Conservation (phyloP, 2,888 invertebrate species). For the Latrodectus elegans region DNA sequence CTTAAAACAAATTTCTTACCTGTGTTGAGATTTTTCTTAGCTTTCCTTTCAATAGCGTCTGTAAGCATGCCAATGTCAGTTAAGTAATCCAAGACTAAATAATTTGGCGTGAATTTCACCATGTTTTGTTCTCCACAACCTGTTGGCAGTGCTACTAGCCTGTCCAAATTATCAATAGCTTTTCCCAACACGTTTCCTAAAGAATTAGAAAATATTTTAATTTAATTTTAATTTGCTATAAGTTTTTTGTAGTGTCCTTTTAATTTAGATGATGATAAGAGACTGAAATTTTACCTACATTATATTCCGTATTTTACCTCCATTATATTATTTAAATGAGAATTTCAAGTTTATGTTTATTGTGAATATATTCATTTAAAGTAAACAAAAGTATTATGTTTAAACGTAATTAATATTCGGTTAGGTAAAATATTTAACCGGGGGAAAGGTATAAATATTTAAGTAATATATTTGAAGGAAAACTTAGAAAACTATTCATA, state of each 20-base stretch:
- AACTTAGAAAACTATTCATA: too few relatives aligned
- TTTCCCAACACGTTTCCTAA: constrained; percentile 76
- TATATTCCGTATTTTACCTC: too few relatives aligned
- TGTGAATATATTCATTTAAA: too few relatives aligned
- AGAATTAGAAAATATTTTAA: constrained; percentile 3
- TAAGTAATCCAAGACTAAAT: constrained; percentile 81
- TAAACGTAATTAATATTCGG: too few relatives aligned
- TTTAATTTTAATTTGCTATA: not conserved
- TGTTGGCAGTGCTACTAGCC: constrained; percentile 81
- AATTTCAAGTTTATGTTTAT: too few relatives aligned
- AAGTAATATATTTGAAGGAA: too few relatives aligned
- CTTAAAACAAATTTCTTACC: constrained; percentile 74
- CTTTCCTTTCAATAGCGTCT: constrained; percentile 78
- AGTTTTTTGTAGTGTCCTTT: not conserved
- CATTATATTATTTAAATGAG: too few relatives aligned
- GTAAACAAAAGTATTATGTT: too few relatives aligned
- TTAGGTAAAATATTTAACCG: too few relatives aligned
- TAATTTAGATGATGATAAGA: too few relatives aligned
- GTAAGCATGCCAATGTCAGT: constrained; percentile 78
- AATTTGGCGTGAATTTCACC: constrained; percentile 84
- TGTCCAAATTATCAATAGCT: constrained; percentile 78
- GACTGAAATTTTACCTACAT: too few relatives aligned
- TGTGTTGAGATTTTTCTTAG: constrained; percentile 79
- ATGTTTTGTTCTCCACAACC: constrained; percentile 90
- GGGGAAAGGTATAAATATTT: too few relatives aligned